These are phyloP conservation scores for Perccottus glenii DNA, from an alignment of 2,113 vertebrate species.

Conservation along the genomic window DNA sequence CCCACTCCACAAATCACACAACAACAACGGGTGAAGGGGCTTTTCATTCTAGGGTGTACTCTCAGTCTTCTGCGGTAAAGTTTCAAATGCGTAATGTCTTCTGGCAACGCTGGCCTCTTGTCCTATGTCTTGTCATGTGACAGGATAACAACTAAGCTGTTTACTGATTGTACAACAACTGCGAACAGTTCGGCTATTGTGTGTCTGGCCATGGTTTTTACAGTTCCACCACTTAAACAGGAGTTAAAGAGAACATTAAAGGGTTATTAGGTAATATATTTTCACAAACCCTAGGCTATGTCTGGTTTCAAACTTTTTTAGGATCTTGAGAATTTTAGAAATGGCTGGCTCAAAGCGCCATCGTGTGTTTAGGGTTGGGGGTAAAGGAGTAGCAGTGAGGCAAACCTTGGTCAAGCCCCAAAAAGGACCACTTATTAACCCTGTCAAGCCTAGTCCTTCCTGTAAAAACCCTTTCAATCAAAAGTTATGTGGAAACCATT, in stretches of 20 bases:
- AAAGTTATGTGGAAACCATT: slow-evolving; percentile 72
- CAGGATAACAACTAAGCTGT: slow-evolving; percentile 58
- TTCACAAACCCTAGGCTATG: slow-evolving; percentile 20
- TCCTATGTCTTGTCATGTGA: slow-evolving; percentile 58
- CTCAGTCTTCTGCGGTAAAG: slow-evolving; percentile 43
- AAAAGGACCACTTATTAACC: slow-evolving; percentile 48
- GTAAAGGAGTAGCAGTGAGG: slow-evolving; percentile 37
- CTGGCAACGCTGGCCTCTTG: slow-evolving; percentile 45
- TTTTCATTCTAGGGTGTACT: slow-evolving; percentile 51
- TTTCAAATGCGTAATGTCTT: slow-evolving; percentile 63
- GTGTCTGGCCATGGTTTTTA: slow-evolving; percentile 32
- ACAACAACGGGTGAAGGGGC: slow-evolving; percentile 52
- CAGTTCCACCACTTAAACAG: slow-evolving; percentile 13
- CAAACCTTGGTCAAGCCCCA: slow-evolving; percentile 56
- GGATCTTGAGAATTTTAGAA: slow-evolving; percentile 5
- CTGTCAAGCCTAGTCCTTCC: slow-evolving; percentile 30
- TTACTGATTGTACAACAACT: slow-evolving; percentile 50
- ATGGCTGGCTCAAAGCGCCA: slow-evolving; percentile 1
- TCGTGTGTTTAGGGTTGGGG: slow-evolving; percentile 2
- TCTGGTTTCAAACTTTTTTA: not conserved
- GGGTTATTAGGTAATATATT: slow-evolving; percentile 22
- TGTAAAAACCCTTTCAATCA: slow-evolving; percentile 59
- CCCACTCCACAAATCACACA: slow-evolving; percentile 63
- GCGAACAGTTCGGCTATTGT: slow-evolving; percentile 54
- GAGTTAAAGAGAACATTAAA: slow-evolving; percentile 28